Conservation (phyloP, 2,797 vertebrate genomes). For the Lacerta viridis region DNA sequence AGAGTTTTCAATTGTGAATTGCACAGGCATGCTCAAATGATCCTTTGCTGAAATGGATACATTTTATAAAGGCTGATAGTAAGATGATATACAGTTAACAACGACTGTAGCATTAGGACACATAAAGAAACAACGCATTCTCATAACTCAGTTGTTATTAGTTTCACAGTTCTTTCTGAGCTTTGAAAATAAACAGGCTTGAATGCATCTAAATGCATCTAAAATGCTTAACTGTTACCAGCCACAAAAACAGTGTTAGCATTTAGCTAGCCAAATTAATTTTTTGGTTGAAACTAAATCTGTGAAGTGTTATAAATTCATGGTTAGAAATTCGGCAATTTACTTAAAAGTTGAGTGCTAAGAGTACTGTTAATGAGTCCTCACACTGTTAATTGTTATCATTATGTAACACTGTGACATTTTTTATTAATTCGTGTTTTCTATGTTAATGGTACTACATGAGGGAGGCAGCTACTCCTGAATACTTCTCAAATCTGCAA, state of each 20-base stretch:
- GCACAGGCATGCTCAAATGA: constrained; percentile 77
- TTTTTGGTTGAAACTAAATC: constrained; percentile 23
- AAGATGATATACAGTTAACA: constrained; percentile 50
- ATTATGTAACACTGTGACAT: constrained; percentile 75
- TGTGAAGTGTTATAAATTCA: constrained; percentile 60
- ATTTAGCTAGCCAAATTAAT: constrained; percentile 17
- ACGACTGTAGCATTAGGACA: constrained; percentile 51
- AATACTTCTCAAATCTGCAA: constrained; percentile 73
- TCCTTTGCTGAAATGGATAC: constrained; percentile 75
- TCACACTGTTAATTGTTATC: constrained; percentile 75
- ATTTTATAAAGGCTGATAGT: constrained; percentile 55
- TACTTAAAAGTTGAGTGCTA: constrained; percentile 57
- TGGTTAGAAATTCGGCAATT: constrained; percentile 62
- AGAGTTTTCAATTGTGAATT: constrained; percentile 79
- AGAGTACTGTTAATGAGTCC: constrained; percentile 70
- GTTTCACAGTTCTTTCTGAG: constrained; percentile 45
- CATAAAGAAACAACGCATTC: constrained; percentile 66
- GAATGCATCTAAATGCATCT: not conserved
- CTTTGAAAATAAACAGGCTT: not conserved
- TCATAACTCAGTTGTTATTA: constrained; percentile 41
- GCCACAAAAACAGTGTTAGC: constrained; percentile 20
- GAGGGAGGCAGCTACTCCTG: constrained; percentile 73
- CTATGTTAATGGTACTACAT: constrained; percentile 71
- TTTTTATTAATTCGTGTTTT: constrained; percentile 83
- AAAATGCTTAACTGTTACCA: constrained; percentile 48